Evolutionary conservation across 2,888 invertebrate genomes (phyloP), one percentile per base, ranked within the genome.

Genomic region (Amphipyra berbera): DNA sequence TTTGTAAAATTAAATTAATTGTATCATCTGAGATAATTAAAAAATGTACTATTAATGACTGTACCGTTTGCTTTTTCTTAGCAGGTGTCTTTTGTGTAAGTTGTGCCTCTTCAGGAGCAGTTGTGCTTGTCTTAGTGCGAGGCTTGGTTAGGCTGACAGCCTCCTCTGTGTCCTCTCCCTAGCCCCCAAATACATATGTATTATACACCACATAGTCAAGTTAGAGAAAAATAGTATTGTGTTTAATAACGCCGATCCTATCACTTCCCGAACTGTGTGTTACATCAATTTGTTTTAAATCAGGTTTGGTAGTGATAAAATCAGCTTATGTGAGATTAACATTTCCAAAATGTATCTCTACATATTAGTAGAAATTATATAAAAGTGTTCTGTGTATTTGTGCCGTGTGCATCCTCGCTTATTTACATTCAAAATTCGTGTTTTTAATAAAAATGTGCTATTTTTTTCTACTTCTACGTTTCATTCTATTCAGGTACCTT

Each of bases 121-220:
- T 94, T 61, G 94, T 94, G 89, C 92, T 94, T 77, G 92, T 94
- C 87, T 94, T 95, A 87, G 90, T 91, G 79, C 90, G 90, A 75
- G 95, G 95, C 80, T 94, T 93, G 82, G 90, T 88, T 78, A 95
- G 86, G 83, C 88, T 95, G 83, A 95, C 88, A 78, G 91, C 93
- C 92, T 96, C 86, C 88, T 94, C 90, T 88, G 91, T 90, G 81
- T 94, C 94, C 87, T 94, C 94, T 78, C 88, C 93, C 94, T 94
- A 86, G 72, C 82, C 88, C 87, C 87, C 81, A 76, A 82, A 86
- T 85, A 85, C 62, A 82, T 77, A 71, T 68, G 69, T 79, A 66
- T 77, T 78, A 81, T 73, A 76, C 69, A 82, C 62, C 74, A 72
- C 64, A 76, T 64, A 64, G 47, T 69, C 64, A 71, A 73, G 62